phyloP scores from a whole-genome alignment of 2,113 vertebrate species.

The Girardinichthys multiradiatus region DNA sequence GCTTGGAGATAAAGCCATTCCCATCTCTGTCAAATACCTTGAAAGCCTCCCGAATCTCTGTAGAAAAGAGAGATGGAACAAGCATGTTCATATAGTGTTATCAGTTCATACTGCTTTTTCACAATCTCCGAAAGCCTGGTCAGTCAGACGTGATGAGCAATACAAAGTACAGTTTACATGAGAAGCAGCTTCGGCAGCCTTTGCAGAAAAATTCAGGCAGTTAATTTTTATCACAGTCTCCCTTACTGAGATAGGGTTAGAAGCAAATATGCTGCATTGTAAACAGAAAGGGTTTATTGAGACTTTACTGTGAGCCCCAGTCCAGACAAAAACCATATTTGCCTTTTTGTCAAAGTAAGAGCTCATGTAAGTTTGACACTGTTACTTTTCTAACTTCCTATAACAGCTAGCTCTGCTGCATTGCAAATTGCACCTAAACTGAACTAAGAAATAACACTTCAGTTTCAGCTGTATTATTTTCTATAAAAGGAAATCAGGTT shows the following conservation, averaged over 20 bases:
- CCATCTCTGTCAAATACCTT: conserved; percentile 95
- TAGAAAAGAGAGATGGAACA: neutral
- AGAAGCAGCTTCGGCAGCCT: neutral
- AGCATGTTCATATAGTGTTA: conserved; percentile 11
- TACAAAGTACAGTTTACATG: neutral
- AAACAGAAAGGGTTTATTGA: neutral
- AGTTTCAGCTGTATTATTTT: neutral
- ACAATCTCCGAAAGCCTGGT: neutral
- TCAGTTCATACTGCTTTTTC: conserved; percentile 4
- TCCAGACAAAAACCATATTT: no score
- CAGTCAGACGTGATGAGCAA: conserved; percentile 2
- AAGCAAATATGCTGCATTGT: neutral
- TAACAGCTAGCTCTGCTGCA: neutral
- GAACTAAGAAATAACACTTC: no score
- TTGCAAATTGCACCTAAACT: neutral
- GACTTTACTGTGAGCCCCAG: no score
- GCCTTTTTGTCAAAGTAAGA: no score
- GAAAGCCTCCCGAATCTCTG: conserved; percentile 96
- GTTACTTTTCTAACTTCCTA: neutral
- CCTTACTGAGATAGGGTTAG: conserved; percentile 1
- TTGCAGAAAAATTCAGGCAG: neutral
- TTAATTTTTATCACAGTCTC: conserved; percentile 4
- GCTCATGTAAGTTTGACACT: neutral
- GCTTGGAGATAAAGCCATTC: conserved; percentile 97
- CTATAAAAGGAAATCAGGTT: no score